Evolutionary conservation across 2,113 vertebrate genomes (phyloP).

Genomic region (Herpailurus yagouaroundi): DNA sequence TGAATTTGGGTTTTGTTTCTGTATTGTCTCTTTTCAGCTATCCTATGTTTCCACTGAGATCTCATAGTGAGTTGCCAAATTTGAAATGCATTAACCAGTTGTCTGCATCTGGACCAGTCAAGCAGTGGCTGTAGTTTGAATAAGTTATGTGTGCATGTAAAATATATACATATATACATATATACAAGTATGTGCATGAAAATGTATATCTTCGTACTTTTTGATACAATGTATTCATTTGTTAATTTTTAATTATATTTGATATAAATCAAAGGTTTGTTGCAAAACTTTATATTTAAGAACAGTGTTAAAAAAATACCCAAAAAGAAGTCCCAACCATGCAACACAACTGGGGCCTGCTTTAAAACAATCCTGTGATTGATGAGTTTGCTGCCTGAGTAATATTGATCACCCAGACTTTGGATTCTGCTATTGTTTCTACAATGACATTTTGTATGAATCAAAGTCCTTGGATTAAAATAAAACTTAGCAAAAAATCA

Average conservation of each 20-base stretch:
- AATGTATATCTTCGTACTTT: slow-evolving; percentile 94
- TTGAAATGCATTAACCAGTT: slow-evolving; percentile 84
- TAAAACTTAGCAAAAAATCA: slow-evolving; percentile 88
- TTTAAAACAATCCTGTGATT: slow-evolving; percentile 86
- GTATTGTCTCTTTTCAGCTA: slow-evolving; percentile 77
- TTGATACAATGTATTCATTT: slow-evolving; percentile 95
- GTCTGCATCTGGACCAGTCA: slow-evolving; percentile 89
- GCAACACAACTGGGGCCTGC: slow-evolving; percentile 87
- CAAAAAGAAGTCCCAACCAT: slow-evolving; percentile 82
- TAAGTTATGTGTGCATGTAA: slow-evolving; percentile 95
- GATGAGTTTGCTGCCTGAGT: slow-evolving; percentile 94
- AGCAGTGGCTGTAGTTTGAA: slow-evolving; percentile 91
- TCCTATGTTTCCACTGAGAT: slow-evolving; percentile 68
- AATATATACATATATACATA: slow-evolving; percentile 91
- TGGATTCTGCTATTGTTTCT: slow-evolving; percentile 98
- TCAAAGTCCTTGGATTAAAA: slow-evolving; percentile 96
- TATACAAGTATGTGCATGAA: slow-evolving; percentile 94
- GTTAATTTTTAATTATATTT: slow-evolving; percentile 97
- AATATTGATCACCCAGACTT: slow-evolving; percentile 93
- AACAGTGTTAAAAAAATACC: slow-evolving; percentile 83
- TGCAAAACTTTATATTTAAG: slow-evolving; percentile 92
- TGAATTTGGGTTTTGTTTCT: slow-evolving; percentile 80
- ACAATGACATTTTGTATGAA: slow-evolving; percentile 99
- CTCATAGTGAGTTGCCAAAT: slow-evolving; percentile 88
- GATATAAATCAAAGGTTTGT: slow-evolving; percentile 96